Evolutionary conservation across 2,888 invertebrate genomes (phyloP).

Genomic region (Matsumyia berberina): DNA sequence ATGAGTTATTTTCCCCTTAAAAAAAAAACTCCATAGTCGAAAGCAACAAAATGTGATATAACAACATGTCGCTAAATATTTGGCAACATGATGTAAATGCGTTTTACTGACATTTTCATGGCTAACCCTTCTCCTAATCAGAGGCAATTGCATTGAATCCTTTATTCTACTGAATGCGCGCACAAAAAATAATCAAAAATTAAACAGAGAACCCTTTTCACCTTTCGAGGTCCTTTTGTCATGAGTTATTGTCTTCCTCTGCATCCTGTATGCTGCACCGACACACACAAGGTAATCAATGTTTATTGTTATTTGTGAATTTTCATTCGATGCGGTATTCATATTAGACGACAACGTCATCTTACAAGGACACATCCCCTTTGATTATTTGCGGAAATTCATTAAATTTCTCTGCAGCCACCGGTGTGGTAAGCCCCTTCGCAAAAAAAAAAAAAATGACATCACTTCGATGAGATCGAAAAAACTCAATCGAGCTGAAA

Average conservation of each 20-base stretch:
- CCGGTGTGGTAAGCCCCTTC: background rate
- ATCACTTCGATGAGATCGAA: constrained; percentile 46
- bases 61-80: constrained; percentile 49
- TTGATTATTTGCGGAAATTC: constrained; percentile 71
- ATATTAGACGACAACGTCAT: constrained; percentile 55
- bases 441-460: constrained; percentile 33
- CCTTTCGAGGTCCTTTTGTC: constrained; percentile 55
- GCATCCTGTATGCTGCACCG: constrained; percentile 19
- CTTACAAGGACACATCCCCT: constrained; percentile 59
- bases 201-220: constrained; percentile 68
- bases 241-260: constrained; percentile 52
- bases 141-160: constrained; percentile 52
- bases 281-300: constrained; percentile 63
- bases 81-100: constrained; percentile 59
- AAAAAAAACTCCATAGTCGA: too few relatives aligned
- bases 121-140: constrained; percentile 53
- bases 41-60: too few relatives aligned
- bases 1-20: too few relatives aligned
- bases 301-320: constrained; percentile 76
- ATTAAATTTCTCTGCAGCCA: constrained; percentile 65
- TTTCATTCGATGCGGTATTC: constrained; percentile 69
- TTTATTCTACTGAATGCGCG: constrained; percentile 4
- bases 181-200: constrained; percentile 67
- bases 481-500: constrained; percentile 70
- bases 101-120: constrained; percentile 36